Percentiles rank a stretch among this genome's conserved stretches.
Conservation (phyloP, 2,797 vertebrate species). For the Etheostoma perlongum region DNA sequence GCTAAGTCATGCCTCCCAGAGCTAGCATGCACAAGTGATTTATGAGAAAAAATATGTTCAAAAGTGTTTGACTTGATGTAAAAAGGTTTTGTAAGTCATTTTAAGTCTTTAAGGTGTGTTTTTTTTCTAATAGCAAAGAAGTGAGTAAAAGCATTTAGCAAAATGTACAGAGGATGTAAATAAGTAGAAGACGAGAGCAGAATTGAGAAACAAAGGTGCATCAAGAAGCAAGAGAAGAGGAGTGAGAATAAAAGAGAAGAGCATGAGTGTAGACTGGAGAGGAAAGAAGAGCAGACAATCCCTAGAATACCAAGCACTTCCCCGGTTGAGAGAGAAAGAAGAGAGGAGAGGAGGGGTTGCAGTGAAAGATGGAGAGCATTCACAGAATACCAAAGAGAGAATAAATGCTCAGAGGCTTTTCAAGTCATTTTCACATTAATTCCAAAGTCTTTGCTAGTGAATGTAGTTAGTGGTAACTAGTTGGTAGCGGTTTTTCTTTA, state of each 20-base stretch:
- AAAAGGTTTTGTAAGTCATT: no score
- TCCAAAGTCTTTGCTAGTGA: conserved; percentile 44
- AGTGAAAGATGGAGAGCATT: conserved; percentile 64
- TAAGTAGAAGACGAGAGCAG: conserved; percentile 3
- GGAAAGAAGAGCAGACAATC: conserved; percentile 74
- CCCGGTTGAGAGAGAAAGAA: conserved; percentile 62
- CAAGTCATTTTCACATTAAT: conserved; percentile 65
- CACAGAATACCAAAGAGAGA: conserved; percentile 75
- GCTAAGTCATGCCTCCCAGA: no score
- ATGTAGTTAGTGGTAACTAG: conserved; percentile 9
- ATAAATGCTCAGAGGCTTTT: conserved; percentile 64
- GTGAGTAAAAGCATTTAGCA: no score
- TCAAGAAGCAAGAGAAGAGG: conserved; percentile 39
- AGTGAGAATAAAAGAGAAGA: conserved; percentile 31
- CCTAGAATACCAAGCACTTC: conserved; percentile 79
- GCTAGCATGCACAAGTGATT: no score
- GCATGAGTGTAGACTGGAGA: conserved; percentile 60
- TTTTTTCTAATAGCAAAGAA: no score
- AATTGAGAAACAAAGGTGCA: conserved; percentile 41
- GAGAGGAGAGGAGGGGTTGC: conserved; percentile 66
- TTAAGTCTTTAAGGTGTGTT: no score
- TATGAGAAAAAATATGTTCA: no score
- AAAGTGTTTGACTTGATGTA: no score
- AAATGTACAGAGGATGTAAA: conserved; percentile 18
- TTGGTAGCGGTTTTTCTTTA: conserved; percentile 12